Percentiles rank a stretch among this genome's conserved stretches.
Conservation (phyloP, 2,113 vertebrate genomes). For the Dolichallabes microphthalmus region DNA sequence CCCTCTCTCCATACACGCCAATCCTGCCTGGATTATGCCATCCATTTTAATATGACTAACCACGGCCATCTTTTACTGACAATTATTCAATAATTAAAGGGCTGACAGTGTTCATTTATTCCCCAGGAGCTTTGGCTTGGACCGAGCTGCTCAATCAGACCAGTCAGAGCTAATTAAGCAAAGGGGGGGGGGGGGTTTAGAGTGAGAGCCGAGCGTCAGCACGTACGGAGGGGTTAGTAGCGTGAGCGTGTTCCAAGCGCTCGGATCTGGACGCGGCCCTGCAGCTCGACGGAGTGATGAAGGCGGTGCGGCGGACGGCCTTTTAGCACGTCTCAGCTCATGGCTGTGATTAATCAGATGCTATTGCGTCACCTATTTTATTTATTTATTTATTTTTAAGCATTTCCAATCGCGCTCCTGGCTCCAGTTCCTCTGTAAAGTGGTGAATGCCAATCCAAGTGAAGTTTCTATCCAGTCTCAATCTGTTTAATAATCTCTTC, state of each 20-base stretch:
- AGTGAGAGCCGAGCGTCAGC: background rate
- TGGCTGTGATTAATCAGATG: background rate
- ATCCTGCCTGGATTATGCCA: slow-evolving; percentile 37
- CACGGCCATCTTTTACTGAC: slow-evolving; percentile 48
- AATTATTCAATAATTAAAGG: slow-evolving; percentile 58
- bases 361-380: too few species aligned
- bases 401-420: background rate
- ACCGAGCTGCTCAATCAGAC: slow-evolving; percentile 44
- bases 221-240: slow-evolving; percentile 35
- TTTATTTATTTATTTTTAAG: too few species aligned
- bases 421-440: background rate
- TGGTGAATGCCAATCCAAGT: background rate
- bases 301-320: background rate
- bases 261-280: slow-evolving; percentile 29
- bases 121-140: slow-evolving; percentile 27
- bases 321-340: background rate
- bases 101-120: slow-evolving; percentile 41
- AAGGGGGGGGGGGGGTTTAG: background rate
- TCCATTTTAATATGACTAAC: slow-evolving; percentile 52
- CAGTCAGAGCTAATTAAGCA: slow-evolving; percentile 48
- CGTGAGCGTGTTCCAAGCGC: background rate
- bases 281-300: background rate
- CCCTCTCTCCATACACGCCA: background rate
- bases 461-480: background rate
- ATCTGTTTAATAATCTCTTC: background rate